Conservation (phyloP, 2,888 invertebrate genomes). For the Mimumesa dahlbomi region DNA sequence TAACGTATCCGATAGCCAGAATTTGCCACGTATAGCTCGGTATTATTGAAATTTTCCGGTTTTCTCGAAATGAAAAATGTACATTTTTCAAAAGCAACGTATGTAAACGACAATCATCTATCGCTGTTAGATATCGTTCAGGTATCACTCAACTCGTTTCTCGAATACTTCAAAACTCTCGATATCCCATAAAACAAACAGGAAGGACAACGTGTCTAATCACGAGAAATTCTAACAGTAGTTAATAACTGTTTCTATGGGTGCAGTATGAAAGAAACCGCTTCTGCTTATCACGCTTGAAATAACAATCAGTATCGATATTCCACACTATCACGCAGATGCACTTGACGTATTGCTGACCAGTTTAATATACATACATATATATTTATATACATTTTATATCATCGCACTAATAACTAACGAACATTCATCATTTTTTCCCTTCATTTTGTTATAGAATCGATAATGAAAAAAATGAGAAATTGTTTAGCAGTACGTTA, state of each 20-base stretch:
- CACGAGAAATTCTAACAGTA: constrained; percentile 2
- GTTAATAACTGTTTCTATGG: constrained; percentile 1
- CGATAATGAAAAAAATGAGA: neutral
- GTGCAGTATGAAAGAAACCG: constrained; percentile 25
- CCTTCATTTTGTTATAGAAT: neutral
- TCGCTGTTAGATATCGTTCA: no score
- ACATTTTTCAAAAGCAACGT: no score
- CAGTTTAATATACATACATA: neutral
- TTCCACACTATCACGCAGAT: constrained; percentile 28
- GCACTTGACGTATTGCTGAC: neutral
- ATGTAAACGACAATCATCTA: no score
- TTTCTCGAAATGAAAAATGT: no score
- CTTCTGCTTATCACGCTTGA: constrained; percentile 46
- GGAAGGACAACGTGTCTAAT: neutral
- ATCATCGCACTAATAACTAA: no score
- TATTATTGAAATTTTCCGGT: no score
- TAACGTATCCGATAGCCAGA: no score
- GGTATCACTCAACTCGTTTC: no score
- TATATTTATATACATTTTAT: no score
- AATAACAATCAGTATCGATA: constrained; percentile 28
- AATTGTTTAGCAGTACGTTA: neutral
- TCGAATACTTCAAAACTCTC: no score
- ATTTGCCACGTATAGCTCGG: no score
- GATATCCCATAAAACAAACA: neutral
- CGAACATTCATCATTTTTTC: neutral